These are phyloP conservation scores for Cataglyphis hispanica DNA, from an alignment of 1,140 invertebrate genomes.

Conservation along the genomic window DNA sequence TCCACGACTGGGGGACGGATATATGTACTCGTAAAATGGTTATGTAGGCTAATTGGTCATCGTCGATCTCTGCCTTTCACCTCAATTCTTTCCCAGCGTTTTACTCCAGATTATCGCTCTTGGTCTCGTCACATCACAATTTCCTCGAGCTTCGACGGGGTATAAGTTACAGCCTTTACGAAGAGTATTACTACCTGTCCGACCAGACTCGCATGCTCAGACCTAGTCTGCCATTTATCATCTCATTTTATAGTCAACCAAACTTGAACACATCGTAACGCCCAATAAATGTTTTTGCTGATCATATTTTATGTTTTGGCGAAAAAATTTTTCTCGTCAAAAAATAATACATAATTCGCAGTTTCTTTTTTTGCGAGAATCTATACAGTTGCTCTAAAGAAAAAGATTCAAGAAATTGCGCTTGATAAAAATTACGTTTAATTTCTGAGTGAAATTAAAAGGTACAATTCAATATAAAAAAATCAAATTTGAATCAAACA, in stretches of 20 bases:
- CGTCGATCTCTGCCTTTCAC: conserved; percentile 68
- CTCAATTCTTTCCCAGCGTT: conserved; percentile 60
- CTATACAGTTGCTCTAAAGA: not conserved
- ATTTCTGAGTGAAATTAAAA: too few relatives aligned
- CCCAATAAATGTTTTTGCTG: conserved; percentile 52
- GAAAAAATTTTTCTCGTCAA: not conserved
- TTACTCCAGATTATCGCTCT: conserved; percentile 71
- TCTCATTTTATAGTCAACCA: conserved; percentile 76
- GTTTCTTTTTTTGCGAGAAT: not conserved
- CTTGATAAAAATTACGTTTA: not conserved
- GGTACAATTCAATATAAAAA: not conserved
- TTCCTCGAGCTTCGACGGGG: conserved; percentile 75
- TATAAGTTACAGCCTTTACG: conserved; percentile 83
- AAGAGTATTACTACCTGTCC: conserved; percentile 85
- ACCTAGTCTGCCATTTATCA: conserved; percentile 82
- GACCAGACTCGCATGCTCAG: conserved; percentile 79
- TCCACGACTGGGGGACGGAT: conserved; percentile 73
- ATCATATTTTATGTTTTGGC: not conserved
- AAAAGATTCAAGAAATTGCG: not conserved
- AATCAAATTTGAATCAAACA: not conserved
- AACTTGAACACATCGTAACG: conserved; percentile 57
- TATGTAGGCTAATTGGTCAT: conserved; percentile 82
- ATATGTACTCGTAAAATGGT: conserved; percentile 77
- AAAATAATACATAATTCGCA: not conserved
- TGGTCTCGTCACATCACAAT: conserved; percentile 80